Base-by-base conservation (phyloP, 2,888 invertebrate genomes). In the Dasysyrphus albostriatus region DNA sequence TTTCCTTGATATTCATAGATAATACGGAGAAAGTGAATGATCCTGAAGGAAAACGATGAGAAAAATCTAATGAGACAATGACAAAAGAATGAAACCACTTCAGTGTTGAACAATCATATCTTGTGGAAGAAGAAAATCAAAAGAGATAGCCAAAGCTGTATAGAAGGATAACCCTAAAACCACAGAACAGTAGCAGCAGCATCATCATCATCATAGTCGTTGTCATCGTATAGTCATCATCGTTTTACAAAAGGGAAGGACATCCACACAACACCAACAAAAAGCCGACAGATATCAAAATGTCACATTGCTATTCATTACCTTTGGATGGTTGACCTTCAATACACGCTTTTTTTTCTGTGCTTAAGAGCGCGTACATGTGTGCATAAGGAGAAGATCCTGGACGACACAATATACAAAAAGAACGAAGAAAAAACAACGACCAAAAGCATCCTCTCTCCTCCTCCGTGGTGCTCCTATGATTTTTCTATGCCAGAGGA, bases 251-350 rank as follows among this genome's bases (percentile, higher is more conserved):
- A 73, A 82, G 74, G 58, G 63, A 69, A 76, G 59, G 76, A 81
- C 72, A 70, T 73, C 49, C 29, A 65, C 37, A 65, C 34, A 70
- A 61, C 72, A 63, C 44, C 56, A 44, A 79, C 75, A 76, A 81
- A 78, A 70, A 63, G 67, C 54, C 80, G 74, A 77, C 76, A 77
- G 78, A 88, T 78, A 78, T 78, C 81, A 84, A 80, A 80, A 88
- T 82, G 83, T 79, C 87, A 87, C 88, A 83, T 74, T 80, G 81
- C 77, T 82, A 84, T 89, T 89, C 83, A 90, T 90, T 89, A 89
- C 88, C 83, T 89, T 89, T 90, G 90, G 90, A 90, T 90, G 89
- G 89, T 79, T 89, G 90, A 90, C 90, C 90, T 90, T 90, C 89
- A 90, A 90, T 90, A 89, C 89, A 88, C 39, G 51, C 39, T 69